phyloP scores from a whole-genome alignment of 2,113 vertebrate species.

The Proteles cristata region DNA sequence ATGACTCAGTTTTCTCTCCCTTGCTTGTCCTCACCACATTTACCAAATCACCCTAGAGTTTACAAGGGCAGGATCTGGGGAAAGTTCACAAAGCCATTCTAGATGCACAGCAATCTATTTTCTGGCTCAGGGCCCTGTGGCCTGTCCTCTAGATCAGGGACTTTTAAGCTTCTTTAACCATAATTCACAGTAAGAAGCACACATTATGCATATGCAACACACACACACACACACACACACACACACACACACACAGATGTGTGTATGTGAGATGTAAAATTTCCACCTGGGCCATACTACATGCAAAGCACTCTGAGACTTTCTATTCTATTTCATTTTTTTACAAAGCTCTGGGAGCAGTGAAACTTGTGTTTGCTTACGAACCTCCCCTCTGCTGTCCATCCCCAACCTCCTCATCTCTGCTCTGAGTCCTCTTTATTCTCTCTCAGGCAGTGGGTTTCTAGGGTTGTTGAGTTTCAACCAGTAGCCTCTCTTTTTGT shows the following conservation, averaged over 20 bases:
- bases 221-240: too few relatives aligned
- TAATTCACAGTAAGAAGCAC: neutral
- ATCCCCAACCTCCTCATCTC: neutral
- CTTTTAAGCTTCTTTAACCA: neutral
- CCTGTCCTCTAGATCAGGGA: neutral
- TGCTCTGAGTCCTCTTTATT: neutral
- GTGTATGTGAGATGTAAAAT: too few relatives aligned
- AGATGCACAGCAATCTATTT: neutral
- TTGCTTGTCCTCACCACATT: neutral
- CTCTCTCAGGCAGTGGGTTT: neutral
- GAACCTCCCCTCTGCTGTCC: neutral
- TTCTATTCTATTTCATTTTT: neutral
- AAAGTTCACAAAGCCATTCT: neutral
- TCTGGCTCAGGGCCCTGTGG: neutral
- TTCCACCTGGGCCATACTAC: neutral
- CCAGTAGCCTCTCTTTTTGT: neutral
- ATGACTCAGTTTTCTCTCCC: neutral
- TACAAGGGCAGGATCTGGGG: neutral
- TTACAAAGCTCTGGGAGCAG: neutral
- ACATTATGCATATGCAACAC: too few relatives aligned
- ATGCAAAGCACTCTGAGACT: neutral
- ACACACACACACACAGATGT: too few relatives aligned
- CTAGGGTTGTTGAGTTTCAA: neutral
- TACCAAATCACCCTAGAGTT: neutral
- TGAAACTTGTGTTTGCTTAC: neutral